phyloP scores from a whole-genome alignment of 2,113 vertebrate species.

The Charadrius vociferus region DNA sequence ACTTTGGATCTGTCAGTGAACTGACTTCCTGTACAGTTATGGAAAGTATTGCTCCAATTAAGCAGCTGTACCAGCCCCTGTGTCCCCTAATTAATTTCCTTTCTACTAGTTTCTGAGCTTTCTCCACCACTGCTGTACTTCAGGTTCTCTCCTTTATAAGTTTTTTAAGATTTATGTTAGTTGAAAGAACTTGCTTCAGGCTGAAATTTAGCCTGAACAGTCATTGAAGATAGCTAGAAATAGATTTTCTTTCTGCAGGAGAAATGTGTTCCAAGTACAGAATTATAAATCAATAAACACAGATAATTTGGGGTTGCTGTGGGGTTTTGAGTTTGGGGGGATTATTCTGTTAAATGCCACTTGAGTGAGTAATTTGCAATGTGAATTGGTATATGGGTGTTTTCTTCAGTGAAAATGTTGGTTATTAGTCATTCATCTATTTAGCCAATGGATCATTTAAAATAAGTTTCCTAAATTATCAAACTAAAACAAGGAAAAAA shows the following conservation, averaged over 20 bases:
- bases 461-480: conserved; percentile 6
- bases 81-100: conserved; percentile 29
- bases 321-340: not conserved
- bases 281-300: not conserved
- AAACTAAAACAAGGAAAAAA: not conserved
- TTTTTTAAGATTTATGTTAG: not conserved
- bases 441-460: not conserved
- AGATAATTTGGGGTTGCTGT: not conserved
- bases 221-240: not conserved
- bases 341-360: conserved; percentile 19
- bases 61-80: not conserved
- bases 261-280: not conserved
- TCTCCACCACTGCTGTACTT: not conserved
- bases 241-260: not conserved
- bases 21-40: not conserved
- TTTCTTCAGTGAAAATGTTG: not conserved
- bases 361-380: conserved; percentile 15
- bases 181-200: conserved; percentile 1
- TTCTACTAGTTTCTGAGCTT: not conserved
- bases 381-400: not conserved
- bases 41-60: conserved; percentile 8
- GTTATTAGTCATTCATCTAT: conserved; percentile 24
- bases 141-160: not conserved
- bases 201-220: not conserved
- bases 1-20: not conserved